phyloP scores from a whole-genome alignment of 2,113 vertebrate species.

The Axis porcinus region DNA sequence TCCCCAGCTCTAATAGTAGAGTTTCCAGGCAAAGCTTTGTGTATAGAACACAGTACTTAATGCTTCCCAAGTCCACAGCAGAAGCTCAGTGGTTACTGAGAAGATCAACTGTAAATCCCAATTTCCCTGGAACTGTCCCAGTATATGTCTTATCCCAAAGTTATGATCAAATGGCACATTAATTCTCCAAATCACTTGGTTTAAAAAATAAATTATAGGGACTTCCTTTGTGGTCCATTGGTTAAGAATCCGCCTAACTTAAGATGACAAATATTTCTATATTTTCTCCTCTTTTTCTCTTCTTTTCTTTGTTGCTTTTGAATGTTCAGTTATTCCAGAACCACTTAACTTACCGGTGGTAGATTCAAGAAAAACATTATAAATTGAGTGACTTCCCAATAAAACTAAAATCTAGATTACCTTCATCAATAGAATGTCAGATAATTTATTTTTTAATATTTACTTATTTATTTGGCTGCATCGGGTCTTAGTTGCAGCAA shows the following conservation, averaged over 20 bases:
- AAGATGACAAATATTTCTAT: neutral
- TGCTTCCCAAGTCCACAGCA: neutral
- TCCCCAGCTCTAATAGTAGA: rapidly evolving
- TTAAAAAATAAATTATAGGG: neutral
- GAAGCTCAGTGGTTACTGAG: neutral
- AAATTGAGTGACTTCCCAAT: neutral
- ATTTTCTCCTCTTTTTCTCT: neutral
- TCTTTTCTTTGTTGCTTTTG: neutral
- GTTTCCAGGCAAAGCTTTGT: neutral
- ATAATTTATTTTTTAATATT: neutral
- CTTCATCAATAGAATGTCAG: neutral
- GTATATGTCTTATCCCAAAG: neutral
- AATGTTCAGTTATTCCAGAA: neutral
- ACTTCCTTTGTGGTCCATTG: neutral
- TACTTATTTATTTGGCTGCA: neutral
- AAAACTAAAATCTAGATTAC: neutral
- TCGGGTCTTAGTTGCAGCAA: neutral
- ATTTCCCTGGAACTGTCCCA: neutral
- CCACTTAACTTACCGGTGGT: neutral
- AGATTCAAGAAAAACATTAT: neutral
- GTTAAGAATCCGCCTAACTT: neutral
- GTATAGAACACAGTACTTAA: neutral
- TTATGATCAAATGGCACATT: neutral
- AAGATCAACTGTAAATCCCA: neutral
- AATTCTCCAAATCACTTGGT: neutral